Evolutionary conservation across 2,888 invertebrate genomes (phyloP), one percentile per base, ranked within the genome.

Genomic region (Sepiola atlantica): DNA sequence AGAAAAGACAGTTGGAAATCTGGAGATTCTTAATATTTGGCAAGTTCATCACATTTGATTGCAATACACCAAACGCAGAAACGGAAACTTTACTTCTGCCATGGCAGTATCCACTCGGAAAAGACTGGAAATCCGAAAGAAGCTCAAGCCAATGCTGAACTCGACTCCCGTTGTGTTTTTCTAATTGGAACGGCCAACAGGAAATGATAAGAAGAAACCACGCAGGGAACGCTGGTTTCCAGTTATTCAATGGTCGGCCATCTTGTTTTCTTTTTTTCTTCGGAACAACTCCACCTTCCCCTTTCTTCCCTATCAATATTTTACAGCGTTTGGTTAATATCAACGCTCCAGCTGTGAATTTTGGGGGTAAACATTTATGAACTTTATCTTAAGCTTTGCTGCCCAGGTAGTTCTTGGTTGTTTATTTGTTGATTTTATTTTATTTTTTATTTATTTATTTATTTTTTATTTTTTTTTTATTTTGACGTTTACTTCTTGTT

Each of bases 151-250:
- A 20, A 61, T 21, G n/a, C n/a, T 77, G 77, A n/a, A 77, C n/a
- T n/a, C n/a, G n/a, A 77, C 77, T n/a, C 77, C 77, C n/a, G 77
- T n/a, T 77, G 77, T 77, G n/a, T n/a, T 77, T n/a, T 77, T 77
- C 77, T 77, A 77, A 77, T 77, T 77, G n/a, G n/a, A 77, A 32
- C 20, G 10, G 77, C 77, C 77, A 77, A 20, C 77, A 77, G 77
- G 77, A 77, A 77, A 77, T 77, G n/a, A 77, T 77, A 3, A 77
- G 77, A 77, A 77, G 77, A 77, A n/a, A 77, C n/a, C n/a, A 32
- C n/a, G n/a, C 16, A n/a, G 77, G 16, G n/a, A n/a, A 77, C 45
- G 1, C 16, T 77, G 77, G 77, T n/a, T 77, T n/a, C 77, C n/a
- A 77, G 77, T 77, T 77, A 77, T 77, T 16, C n/a, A 77, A 77